A percentile compares a stretch with the other conserved stretches of the same genome.
These are phyloP conservation scores for Myotis yumanensis DNA, from an alignment of 2,113 vertebrate species.

Conservation along the genomic window DNA sequence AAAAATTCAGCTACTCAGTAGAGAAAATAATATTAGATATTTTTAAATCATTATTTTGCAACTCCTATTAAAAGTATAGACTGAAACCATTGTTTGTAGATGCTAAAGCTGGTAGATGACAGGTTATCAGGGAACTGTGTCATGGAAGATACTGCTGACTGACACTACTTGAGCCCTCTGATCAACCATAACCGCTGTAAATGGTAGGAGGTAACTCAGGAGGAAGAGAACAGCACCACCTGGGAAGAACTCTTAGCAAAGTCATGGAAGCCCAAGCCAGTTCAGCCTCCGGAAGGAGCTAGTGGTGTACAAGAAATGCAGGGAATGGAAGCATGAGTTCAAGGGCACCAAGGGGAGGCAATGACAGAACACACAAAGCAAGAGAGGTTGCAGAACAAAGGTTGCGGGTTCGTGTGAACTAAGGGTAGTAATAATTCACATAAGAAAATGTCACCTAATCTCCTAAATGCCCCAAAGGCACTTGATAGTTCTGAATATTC, in stretches of 20 bases:
- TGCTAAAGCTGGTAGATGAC: not conserved
- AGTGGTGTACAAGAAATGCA: not conserved
- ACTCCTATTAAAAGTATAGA: not conserved
- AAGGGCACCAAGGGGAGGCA: not conserved
- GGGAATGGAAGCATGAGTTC: not conserved
- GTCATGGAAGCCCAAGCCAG: not conserved
- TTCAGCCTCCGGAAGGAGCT: not conserved
- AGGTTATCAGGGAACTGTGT: not conserved
- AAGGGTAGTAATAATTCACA: not conserved
- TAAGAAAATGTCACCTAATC: not conserved
- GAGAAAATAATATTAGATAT: not conserved
- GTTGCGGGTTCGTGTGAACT: not conserved
- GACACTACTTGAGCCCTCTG: not conserved
- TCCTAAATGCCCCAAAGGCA: not conserved
- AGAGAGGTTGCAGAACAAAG: not conserved
- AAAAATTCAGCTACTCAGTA: not conserved
- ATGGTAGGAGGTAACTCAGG: too few relatives aligned
- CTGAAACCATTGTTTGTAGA: not conserved
- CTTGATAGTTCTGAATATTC: not conserved
- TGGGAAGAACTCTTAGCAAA: not conserved
- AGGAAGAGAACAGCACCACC: too few relatives aligned
- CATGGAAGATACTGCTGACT: not conserved
- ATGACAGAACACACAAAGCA: not conserved
- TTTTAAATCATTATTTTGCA: not conserved
- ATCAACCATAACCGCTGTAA: not conserved